Evolutionary conservation across 2,888 invertebrate species (phyloP).

Genomic region (Linnaemya tessellans): DNA sequence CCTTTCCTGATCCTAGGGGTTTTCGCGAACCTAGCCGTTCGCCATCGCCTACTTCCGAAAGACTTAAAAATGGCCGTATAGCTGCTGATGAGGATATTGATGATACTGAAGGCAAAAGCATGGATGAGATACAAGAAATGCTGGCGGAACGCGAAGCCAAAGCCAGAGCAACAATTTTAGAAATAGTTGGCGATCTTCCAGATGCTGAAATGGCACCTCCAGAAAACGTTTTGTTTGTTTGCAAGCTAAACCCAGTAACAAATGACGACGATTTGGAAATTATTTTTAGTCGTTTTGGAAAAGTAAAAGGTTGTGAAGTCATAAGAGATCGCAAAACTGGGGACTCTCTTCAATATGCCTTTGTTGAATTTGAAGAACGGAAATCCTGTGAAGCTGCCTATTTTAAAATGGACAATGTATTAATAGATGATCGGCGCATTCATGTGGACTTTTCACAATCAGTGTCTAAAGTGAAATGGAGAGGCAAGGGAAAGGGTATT

Average conservation of each 20-base stretch:
- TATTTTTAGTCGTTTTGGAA: conserved; percentile 98
- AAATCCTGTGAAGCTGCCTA: conserved; percentile 98
- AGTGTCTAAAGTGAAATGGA: conserved; percentile 96
- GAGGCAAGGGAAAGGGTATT: conserved; percentile 93
- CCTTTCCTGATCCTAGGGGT: conserved; percentile 94
- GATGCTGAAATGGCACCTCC: conserved; percentile 99
- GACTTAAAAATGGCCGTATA: conserved; percentile 92
- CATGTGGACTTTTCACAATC: conserved; percentile 99
- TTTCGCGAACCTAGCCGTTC: conserved; percentile 92
- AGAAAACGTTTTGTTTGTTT: conserved; percentile 99
- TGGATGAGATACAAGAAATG: conserved; percentile 93
- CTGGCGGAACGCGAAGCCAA: conserved; percentile 96
- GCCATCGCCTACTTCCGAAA: conserved; percentile 93
- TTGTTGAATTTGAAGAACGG: conserved; percentile 97
- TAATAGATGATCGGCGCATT: conserved; percentile 98
- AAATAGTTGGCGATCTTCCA: conserved; percentile 99
- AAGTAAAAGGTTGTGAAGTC: conserved; percentile 96
- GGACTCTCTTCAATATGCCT: conserved; percentile 99
- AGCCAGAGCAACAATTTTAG: conserved; percentile 97
- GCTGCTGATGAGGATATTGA: conserved; percentile 97
- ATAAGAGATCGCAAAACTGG: conserved; percentile 96
- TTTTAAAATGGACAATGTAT: conserved; percentile 99
- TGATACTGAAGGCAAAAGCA: conserved; percentile 93
- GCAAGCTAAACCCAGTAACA: conserved; percentile 99
- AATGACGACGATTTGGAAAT: conserved; percentile 98